Percentiles rank a stretch among this genome's conserved stretches.
Conservation (phyloP, 2,113 vertebrate genomes). For the Corapipo altera region DNA sequence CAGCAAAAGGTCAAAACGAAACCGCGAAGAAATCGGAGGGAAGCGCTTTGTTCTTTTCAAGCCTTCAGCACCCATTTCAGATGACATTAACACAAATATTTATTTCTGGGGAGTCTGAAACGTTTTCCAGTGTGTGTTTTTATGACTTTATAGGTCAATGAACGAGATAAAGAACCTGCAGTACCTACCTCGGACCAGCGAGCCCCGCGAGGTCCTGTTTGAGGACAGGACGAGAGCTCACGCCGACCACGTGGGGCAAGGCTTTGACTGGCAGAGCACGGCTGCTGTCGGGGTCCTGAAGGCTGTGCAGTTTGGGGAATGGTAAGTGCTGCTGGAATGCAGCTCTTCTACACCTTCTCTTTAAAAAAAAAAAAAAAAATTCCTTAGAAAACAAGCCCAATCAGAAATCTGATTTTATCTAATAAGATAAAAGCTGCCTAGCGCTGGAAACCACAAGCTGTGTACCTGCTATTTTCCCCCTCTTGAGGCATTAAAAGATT, state of each 20-base stretch:
- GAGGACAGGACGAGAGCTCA: conserved; percentile 96
- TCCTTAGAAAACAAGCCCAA: not conserved
- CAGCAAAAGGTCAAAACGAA: too few species aligned
- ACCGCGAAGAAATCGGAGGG: not conserved
- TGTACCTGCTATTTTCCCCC: not conserved
- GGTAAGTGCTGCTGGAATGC: conserved; percentile 70
- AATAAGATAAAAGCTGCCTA: not conserved
- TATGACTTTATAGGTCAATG: conserved; percentile 81
- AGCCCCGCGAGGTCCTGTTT: conserved; percentile 95
- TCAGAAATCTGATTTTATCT: not conserved
- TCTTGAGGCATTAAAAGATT: not conserved
- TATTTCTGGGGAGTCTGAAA: not conserved
- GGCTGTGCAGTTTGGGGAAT: conserved; percentile 95
- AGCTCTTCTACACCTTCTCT: not conserved
- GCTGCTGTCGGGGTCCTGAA: conserved; percentile 96
- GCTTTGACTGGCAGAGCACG: conserved; percentile 98
- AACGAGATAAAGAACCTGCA: conserved; percentile 98
- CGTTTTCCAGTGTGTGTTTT: not conserved
- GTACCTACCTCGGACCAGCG: conserved; percentile 94
- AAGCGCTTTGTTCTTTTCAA: not conserved
- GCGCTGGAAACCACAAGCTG: not conserved
- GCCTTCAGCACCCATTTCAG: not conserved
- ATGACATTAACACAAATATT: not conserved
- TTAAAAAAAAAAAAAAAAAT: not conserved
- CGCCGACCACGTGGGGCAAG: conserved; percentile 95